These are phyloP conservation scores for Acleris laterana DNA, from an alignment of 2,888 invertebrate genomes.

Conservation along the genomic window DNA sequence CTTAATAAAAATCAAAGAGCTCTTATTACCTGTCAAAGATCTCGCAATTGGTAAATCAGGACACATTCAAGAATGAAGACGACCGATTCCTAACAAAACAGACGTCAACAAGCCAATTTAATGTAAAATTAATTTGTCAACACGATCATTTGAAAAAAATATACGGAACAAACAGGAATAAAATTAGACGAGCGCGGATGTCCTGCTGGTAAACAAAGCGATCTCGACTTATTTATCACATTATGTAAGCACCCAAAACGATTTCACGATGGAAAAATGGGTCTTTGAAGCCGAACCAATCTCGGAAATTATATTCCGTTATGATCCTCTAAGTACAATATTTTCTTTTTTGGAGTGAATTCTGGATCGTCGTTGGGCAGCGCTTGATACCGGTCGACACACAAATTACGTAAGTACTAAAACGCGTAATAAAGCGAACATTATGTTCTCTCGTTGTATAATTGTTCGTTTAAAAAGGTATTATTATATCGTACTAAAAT, in stretches of 20 bases:
- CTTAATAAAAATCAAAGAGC: no score
- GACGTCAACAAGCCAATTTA: conserved; percentile 6
- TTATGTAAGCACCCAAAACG: conserved; percentile 39
- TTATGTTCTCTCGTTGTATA: no score
- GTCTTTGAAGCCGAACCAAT: conserved; percentile 43
- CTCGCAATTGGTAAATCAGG: no score
- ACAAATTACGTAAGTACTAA: conserved; percentile 1
- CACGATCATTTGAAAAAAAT: conserved; percentile 2
- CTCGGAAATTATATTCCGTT: conserved; percentile 60
- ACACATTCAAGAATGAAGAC: background rate
- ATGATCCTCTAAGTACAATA: conserved; percentile 59
- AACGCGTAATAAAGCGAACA: no score
- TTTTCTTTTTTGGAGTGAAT: conserved; percentile 53
- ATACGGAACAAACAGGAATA: conserved; percentile 22
- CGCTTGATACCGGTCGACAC: background rate
- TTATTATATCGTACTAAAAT: no score
- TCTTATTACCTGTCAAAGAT: no score
- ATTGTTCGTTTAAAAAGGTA: no score
- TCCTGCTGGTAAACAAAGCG: conserved; percentile 29
- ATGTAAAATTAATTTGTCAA: conserved; percentile 20
- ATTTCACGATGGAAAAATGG: conserved; percentile 38
- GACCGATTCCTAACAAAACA: background rate
- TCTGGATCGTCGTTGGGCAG: conserved; percentile 29
- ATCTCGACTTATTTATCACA: conserved; percentile 39
- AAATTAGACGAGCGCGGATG: conserved; percentile 24